Evolutionary conservation across 2,113 vertebrate genomes (phyloP), one percentile per base, ranked within the genome.

Genomic region (Rattus rattus): DNA sequence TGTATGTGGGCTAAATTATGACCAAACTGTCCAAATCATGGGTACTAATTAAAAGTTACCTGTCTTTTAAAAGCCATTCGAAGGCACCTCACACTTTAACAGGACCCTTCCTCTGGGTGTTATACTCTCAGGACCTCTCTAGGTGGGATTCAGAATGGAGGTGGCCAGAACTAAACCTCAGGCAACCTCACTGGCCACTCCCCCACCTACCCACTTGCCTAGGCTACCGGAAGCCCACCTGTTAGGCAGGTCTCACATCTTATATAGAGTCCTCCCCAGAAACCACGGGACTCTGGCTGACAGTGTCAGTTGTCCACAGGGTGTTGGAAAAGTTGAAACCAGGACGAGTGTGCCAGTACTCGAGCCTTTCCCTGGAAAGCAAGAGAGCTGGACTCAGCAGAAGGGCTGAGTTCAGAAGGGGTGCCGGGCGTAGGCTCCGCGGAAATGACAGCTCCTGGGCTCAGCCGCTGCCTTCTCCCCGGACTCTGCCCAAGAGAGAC

Each of bases 31-130:
- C 92, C 36, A 88, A 92, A 30, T 90, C 19, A 0, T 30, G 61
- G 70, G 87, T 70, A 83, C 96, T 76, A 36, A 80, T 91, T 49
- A 75, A 85, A 96, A 92, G 59, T 79, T 92, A 97, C 88, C 95
- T 93, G 89, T 26, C 67, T 80, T 61, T 88, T 24, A 7, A 65
- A 85, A 95, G 43, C 3, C 90, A 88, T 56, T 26, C 61, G 43
- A 89, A 54, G 75, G 59, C 33, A n/a, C 39, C 47, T 30, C 54
- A n/a, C 0, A 67, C 59, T 61, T 2, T 2, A 30, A 52, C 20
- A 47, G n/a, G 77, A 79, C 77, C 36, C 8, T 77, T 61, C 80
- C 43, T 72, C 81, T 4, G 76, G 7, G 54, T 54, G 88, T 97
- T 88, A 73, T 92, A 77, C 96, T 92, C 63, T 90, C n/a, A n/a